Conservation (phyloP, 2,797 vertebrate species). For the Manis javanica region DNA sequence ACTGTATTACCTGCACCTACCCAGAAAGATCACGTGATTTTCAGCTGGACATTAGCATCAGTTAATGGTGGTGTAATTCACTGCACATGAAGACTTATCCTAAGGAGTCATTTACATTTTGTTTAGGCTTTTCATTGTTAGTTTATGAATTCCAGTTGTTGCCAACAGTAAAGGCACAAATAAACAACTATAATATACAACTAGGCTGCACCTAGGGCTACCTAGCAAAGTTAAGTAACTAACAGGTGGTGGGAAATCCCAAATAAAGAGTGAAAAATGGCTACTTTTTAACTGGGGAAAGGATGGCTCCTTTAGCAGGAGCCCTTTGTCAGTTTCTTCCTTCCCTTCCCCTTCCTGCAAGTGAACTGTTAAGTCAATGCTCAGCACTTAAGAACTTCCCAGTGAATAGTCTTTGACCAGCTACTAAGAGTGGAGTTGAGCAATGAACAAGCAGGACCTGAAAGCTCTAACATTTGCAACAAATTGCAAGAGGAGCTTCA, state of each 20-base stretch:
- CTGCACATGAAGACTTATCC: background rate
- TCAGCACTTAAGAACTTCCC: background rate
- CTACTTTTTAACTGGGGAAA: background rate
- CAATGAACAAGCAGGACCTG: background rate
- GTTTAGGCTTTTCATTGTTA: background rate
- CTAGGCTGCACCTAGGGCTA: background rate
- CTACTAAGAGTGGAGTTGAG: background rate
- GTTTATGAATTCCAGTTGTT: background rate
- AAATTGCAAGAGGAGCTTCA: background rate
- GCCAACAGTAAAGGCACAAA: background rate
- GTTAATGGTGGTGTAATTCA: background rate
- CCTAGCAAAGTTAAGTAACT: background rate
- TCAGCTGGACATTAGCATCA: background rate
- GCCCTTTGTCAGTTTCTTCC: background rate
- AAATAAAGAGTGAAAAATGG: background rate
- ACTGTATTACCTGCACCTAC: background rate
- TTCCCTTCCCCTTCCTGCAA: background rate
- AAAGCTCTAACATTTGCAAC: background rate
- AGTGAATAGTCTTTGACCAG: background rate
- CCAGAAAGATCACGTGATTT: background rate
- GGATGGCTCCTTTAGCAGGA: background rate
- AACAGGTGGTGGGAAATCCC: background rate
- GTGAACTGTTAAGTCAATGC: background rate
- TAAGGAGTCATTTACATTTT: background rate
- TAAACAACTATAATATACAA: background rate